These are phyloP conservation scores for Carcharodon carcharias DNA, from an alignment of 2,797 vertebrate genomes.

Conservation along the genomic window DNA sequence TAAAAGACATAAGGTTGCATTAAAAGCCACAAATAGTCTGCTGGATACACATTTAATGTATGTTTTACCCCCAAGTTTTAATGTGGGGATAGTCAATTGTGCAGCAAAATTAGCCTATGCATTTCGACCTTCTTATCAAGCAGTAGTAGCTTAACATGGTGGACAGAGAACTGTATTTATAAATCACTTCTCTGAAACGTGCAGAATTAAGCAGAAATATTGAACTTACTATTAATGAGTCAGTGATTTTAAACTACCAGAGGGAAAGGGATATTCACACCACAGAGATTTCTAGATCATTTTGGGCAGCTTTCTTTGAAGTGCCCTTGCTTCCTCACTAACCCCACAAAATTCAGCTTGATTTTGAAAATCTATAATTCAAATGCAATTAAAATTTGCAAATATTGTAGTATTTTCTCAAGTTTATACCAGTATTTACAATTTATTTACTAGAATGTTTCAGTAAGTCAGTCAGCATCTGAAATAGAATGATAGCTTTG, in stretches of 20 bases:
- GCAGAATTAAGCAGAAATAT: too few species aligned
- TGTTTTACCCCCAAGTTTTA: neutral
- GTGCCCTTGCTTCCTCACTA: too few species aligned
- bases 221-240: neutral
- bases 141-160: neutral
- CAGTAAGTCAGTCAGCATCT: neutral
- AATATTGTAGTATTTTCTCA: neutral
- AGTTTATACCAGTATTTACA: neutral
- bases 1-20: neutral
- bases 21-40: neutral
- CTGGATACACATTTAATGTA: neutral
- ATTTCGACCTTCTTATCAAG: neutral
- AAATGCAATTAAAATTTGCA: neutral
- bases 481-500: neutral
- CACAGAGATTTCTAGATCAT: too few species aligned
- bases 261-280: too few species aligned
- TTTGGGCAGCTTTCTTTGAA: too few species aligned
- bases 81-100: too few species aligned
- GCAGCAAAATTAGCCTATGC: too few species aligned
- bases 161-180: neutral
- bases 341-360: neutral
- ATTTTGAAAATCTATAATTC: neutral
- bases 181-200: neutral
- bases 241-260: neutral
- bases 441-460: neutral